Percentiles rank a stretch among this genome's conserved stretches.
These are phyloP conservation scores for Ganaspis sp. DNA, from an alignment of 1,140 invertebrate genomes.

Conservation along the genomic window DNA sequence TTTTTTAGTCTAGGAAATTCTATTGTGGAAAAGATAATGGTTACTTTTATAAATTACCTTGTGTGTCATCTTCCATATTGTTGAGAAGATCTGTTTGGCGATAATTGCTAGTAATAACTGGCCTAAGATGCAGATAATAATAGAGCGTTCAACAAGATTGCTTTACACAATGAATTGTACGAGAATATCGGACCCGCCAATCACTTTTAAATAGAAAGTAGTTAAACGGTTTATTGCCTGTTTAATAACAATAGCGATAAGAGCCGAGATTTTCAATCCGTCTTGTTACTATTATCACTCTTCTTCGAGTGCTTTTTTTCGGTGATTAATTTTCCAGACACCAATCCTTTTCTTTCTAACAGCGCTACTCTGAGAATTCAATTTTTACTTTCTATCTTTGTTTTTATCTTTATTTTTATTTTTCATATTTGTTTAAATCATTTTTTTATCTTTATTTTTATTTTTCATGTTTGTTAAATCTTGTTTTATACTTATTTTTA, in stretches of 20 bases:
- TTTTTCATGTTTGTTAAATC: too few species aligned
- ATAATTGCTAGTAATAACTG: slow-evolving; percentile 15
- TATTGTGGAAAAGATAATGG: slow-evolving; percentile 3
- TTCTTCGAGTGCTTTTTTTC: neutral
- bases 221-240: slow-evolving; percentile 12
- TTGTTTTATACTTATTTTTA: too few species aligned
- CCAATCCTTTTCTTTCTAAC: neutral
- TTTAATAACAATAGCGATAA: neutral
- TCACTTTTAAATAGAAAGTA: slow-evolving; percentile 17
- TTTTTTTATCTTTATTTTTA: too few species aligned
- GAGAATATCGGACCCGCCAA: slow-evolving; percentile 4
- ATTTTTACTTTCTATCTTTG: too few species aligned
- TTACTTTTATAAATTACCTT: slow-evolving; percentile 11
- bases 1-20: neutral
- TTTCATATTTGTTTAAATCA: too few species aligned
- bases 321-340: neutral
- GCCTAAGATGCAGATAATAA: slow-evolving; percentile 12
- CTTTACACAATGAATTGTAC: slow-evolving; percentile 2
- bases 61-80: slow-evolving; percentile 11
- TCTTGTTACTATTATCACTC: neutral
- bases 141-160: neutral
- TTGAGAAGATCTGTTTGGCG: neutral
- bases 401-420: too few species aligned
- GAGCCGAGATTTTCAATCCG: neutral
- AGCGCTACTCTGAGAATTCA: too few species aligned